These are phyloP conservation scores for Ostrea denselamellosa DNA, from an alignment of 1,140 invertebrate genomes.

Conservation along the genomic window DNA sequence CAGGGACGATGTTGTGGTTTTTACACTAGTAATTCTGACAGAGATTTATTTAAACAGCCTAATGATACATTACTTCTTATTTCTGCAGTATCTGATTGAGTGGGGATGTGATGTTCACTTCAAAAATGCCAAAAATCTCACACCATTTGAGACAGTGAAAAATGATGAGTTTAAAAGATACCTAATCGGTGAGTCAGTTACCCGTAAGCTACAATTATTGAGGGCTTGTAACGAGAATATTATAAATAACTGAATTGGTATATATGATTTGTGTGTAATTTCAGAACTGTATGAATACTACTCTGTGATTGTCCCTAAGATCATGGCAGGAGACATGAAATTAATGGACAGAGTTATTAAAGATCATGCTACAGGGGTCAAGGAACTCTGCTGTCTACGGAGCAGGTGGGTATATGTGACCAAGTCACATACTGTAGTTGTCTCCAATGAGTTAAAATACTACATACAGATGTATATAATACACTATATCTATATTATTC, in stretches of 20 bases:
- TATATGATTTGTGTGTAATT: conserved; percentile 45
- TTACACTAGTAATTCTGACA: conserved; percentile 41
- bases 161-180: conserved; percentile 73
- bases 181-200: conserved; percentile 64
- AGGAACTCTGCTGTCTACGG: conserved; percentile 69
- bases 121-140: conserved; percentile 67
- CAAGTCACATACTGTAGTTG: too few relatives aligned
- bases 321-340: conserved; percentile 73
- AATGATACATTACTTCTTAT: background rate
- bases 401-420: conserved; percentile 70
- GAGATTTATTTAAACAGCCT: conserved; percentile 75
- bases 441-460: too few relatives aligned
- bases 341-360: conserved; percentile 66
- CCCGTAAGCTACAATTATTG: background rate
- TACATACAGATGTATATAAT: too few relatives aligned
- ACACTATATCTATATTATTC: too few relatives aligned
- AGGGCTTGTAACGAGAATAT: too few relatives aligned
- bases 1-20: too few relatives aligned
- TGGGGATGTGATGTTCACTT: conserved; percentile 77
- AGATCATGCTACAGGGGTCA: conserved; percentile 65
- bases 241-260: too few relatives aligned
- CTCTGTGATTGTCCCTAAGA: conserved; percentile 72
- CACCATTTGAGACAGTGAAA: conserved; percentile 73
- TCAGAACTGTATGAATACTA: conserved; percentile 74
- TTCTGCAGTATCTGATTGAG: conserved; percentile 74